Evolutionary conservation across 2,113 vertebrate genomes (phyloP).

Genomic region (Grantiella picta): DNA sequence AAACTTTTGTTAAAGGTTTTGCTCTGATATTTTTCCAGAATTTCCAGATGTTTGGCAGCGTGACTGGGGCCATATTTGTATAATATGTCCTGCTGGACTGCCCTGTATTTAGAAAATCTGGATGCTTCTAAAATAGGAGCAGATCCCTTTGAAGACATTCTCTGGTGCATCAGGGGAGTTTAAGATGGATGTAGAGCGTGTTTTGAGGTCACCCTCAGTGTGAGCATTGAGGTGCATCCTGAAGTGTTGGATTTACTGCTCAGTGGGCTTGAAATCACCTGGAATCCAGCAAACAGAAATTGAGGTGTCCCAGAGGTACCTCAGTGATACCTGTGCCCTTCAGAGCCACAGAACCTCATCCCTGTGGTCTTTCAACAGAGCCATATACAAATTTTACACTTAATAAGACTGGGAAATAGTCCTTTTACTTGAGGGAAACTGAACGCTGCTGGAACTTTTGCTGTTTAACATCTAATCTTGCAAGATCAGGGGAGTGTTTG

Average conservation of each 20-base stretch:
- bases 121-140: not conserved
- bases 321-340: not conserved
- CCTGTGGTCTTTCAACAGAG: not conserved
- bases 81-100: not conserved
- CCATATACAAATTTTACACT: not conserved
- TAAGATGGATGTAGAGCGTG: fast-evolving
- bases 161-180: not conserved
- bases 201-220: not conserved
- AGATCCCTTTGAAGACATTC: not conserved
- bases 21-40: not conserved
- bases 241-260: not conserved
- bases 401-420: not conserved
- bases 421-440: not conserved
- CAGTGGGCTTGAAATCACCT: not conserved
- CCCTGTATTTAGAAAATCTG: not conserved
- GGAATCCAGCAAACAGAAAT: not conserved
- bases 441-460: not conserved
- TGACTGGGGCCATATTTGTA: not conserved
- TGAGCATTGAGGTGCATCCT: not conserved
- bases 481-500: not conserved
- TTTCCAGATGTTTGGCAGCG: slow-evolving; percentile 1
- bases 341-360: not conserved
- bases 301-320: not conserved
- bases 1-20: not conserved
- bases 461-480: not conserved